Percentiles rank a stretch among this genome's conserved stretches.
phyloP scores from a whole-genome alignment of 2,888 invertebrate genomes.

The Mimas tiliae region DNA sequence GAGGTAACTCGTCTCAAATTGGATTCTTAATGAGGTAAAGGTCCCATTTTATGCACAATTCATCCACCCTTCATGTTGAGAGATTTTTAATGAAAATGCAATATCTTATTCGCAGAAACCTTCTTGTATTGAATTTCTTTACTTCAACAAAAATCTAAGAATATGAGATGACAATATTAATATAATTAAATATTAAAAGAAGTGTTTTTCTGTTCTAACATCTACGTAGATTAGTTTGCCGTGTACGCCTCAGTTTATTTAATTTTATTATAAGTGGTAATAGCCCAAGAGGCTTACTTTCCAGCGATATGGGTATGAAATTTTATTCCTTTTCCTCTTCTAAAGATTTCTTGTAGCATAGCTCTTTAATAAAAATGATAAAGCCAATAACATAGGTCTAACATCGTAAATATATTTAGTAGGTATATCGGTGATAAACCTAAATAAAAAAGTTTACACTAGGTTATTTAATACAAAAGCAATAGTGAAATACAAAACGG shows the following conservation, averaged over 20 bases:
- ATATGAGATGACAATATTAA: not conserved
- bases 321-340: not conserved
- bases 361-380: too few relatives aligned
- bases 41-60: conserved; percentile 71
- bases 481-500: too few relatives aligned
- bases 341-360: not conserved
- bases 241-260: not conserved
- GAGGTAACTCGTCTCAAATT: conserved; percentile 70
- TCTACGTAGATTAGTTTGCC: not conserved
- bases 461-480: too few relatives aligned
- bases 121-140: not conserved
- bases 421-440: too few relatives aligned
- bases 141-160: not conserved
- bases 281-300: not conserved
- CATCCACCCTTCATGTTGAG: conserved; percentile 49
- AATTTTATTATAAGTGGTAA: not conserved
- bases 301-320: not conserved
- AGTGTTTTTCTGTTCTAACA: not conserved
- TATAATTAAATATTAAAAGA: not conserved
- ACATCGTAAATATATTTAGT: too few relatives aligned
- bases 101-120: conserved; percentile 11
- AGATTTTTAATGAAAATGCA: conserved; percentile 42
- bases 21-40: conserved; percentile 77
- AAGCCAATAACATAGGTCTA: too few relatives aligned
- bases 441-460: too few relatives aligned